phyloP scores from a whole-genome alignment of 2,797 vertebrate genomes.

The Oryzias sinensis region DNA sequence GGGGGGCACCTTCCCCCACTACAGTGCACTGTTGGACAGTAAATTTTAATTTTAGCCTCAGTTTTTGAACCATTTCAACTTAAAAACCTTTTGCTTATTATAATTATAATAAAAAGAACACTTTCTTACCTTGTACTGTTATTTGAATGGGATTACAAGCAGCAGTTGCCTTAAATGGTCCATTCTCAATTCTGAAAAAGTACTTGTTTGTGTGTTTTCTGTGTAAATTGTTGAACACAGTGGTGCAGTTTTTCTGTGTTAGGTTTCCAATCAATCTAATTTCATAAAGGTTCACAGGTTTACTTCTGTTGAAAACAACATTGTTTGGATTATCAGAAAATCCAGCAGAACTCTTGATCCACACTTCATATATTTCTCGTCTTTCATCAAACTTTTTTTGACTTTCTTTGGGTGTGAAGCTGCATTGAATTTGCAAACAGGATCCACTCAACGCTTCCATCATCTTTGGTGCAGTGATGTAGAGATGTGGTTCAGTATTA shows the following conservation, averaged over 20 bases:
- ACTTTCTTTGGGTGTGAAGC: accelerated
- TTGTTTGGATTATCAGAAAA: accelerated
- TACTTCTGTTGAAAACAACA: slow-evolving; percentile 48
- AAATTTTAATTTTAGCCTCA: too few species aligned
- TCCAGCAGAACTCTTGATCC: slow-evolving; percentile 23
- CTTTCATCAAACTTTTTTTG: accelerated
- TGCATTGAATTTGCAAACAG: slow-evolving; percentile 64
- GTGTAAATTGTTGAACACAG: slow-evolving; percentile 42
- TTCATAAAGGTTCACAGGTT: not conserved
- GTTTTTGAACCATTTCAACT: too few species aligned
- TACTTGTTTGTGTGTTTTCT: slow-evolving; percentile 13
- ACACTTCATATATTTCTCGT: slow-evolving; percentile 11
- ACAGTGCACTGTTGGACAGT: too few species aligned
- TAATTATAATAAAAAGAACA: too few species aligned
- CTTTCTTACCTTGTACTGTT: slow-evolving; percentile 45
- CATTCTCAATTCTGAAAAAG: slow-evolving; percentile 55
- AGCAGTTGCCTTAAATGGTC: not conserved
- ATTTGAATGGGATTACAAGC: slow-evolving; percentile 12
- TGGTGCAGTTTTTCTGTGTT: slow-evolving; percentile 51
- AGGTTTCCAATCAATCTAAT: slow-evolving; percentile 51
- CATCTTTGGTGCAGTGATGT: slow-evolving; percentile 6
- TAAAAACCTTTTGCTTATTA: too few species aligned
- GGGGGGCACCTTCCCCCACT: too few species aligned
- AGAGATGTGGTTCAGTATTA: slow-evolving; percentile 9
- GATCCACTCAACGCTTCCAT: slow-evolving; percentile 54